Evolutionary conservation across 2,888 invertebrate species (phyloP).

Genomic region (Lasioglossum calceatum): DNA sequence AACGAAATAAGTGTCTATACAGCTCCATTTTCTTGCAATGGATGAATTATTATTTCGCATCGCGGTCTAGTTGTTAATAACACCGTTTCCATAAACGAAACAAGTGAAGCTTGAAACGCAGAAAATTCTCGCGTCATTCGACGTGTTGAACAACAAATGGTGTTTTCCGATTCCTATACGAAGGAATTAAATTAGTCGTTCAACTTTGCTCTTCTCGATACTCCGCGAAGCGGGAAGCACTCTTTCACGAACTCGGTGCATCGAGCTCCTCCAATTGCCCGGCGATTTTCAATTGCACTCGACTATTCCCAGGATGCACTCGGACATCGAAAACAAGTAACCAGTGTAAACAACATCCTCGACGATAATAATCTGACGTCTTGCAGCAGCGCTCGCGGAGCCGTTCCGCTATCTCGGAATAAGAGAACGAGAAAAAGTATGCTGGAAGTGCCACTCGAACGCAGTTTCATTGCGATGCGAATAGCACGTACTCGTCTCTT

Average conservation of each 20-base stretch:
- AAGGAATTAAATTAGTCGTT: background rate
- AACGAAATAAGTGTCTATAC: too few species aligned
- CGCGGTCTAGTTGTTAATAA: too few species aligned
- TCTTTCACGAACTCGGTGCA: background rate
- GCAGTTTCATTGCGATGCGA: slow-evolving; percentile 50
- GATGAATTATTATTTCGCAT: too few species aligned
- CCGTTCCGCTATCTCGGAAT: background rate
- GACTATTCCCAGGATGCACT: background rate
- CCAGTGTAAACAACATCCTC: slow-evolving; percentile 7
- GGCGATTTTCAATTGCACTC: background rate
- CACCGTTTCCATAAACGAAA: background rate
- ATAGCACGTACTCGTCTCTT: slow-evolving; percentile 47
- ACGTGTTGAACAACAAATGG: background rate
- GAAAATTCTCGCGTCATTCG: background rate
- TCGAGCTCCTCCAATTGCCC: background rate
- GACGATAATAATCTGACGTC: background rate
- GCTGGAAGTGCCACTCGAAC: background rate
- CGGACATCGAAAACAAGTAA: slow-evolving; percentile 4
- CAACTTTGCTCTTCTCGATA: background rate
- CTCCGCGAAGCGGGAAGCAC: background rate
- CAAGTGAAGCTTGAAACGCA: background rate
- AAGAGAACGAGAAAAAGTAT: too few species aligned
- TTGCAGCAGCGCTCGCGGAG: background rate
- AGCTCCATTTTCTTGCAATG: too few species aligned
- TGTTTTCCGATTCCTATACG: background rate